Evolutionary conservation across 2,888 invertebrate genomes (phyloP).

Genomic region (Apotomis betuletana): DNA sequence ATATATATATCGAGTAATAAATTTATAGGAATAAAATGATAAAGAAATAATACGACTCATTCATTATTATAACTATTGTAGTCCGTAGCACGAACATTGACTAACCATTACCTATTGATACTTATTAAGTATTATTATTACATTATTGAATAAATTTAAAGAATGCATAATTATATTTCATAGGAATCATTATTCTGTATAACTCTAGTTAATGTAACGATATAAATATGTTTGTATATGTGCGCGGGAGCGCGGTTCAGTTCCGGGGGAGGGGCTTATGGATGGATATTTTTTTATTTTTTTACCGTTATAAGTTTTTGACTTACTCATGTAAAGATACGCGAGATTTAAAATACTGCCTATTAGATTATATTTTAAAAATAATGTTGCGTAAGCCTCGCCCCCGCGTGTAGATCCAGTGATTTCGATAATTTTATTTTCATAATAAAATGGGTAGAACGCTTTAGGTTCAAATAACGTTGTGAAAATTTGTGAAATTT

Average conservation of each 20-base stretch:
- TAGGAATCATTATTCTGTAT: constrained; percentile 85
- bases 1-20: constrained; percentile 72
- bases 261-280: constrained; percentile 79
- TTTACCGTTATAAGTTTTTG: constrained; percentile 83
- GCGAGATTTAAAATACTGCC: constrained; percentile 78
- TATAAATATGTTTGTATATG: constrained; percentile 78
- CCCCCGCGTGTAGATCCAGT: constrained; percentile 78
- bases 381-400: constrained; percentile 80
- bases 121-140: constrained; percentile 84
- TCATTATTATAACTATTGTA: constrained; percentile 81
- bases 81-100: constrained; percentile 80
- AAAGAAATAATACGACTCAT: constrained; percentile 81
- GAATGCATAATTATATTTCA: constrained; percentile 85
- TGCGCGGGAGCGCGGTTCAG: constrained; percentile 66
- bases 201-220: constrained; percentile 83
- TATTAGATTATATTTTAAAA: constrained; percentile 84
- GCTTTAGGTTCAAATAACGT: constrained; percentile 84
- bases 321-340: constrained; percentile 78
- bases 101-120: constrained; percentile 84
- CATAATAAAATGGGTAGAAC: constrained; percentile 83
- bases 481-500: constrained; percentile 84
- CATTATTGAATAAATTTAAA: constrained; percentile 84
- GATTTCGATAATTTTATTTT: constrained; percentile 83
- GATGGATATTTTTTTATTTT: constrained; percentile 83
- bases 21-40: constrained; percentile 75